A percentile compares a stretch with the other conserved stretches of the same genome.
These are phyloP conservation scores for Lydus trimaculatus DNA, from an alignment of 2,888 invertebrate species.

Conservation along the genomic window DNA sequence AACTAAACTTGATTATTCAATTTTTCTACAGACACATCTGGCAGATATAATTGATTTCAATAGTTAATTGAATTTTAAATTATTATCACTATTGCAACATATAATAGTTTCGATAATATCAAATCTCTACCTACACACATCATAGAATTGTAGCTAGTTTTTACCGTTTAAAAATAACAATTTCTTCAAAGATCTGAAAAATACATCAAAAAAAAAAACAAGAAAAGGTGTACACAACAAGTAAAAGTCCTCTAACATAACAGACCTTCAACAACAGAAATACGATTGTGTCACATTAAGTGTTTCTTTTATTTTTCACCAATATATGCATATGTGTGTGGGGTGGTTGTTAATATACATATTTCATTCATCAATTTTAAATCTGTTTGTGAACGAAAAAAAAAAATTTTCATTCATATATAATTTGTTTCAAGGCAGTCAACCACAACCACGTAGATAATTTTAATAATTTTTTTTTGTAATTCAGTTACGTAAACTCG, in stretches of 20 bases:
- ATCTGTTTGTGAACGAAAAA: slow-evolving; percentile 8
- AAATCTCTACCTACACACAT: neutral
- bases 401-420: slow-evolving; percentile 33
- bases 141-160: no score
- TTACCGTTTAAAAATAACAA: no score
- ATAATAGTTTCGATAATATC: neutral
- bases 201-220: neutral
- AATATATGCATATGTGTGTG: neutral
- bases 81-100: slow-evolving; percentile 3
- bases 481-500: slow-evolving; percentile 26
- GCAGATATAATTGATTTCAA: neutral
- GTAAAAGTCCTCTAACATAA: neutral
- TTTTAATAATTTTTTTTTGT: slow-evolving; percentile 6
- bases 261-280: neutral
- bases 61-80: slow-evolving; percentile 1
- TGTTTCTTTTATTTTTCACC: neutral
- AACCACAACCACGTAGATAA: slow-evolving; percentile 28
- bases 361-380: slow-evolving; percentile 30
- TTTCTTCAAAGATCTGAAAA: no score
- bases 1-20: neutral
- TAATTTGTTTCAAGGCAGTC: slow-evolving; percentile 34
- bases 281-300: neutral
- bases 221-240: neutral
- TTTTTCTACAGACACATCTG: neutral
- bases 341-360: neutral